Base-by-base conservation (phyloP, 2,113 vertebrate species). In the Labeo catla region DNA sequence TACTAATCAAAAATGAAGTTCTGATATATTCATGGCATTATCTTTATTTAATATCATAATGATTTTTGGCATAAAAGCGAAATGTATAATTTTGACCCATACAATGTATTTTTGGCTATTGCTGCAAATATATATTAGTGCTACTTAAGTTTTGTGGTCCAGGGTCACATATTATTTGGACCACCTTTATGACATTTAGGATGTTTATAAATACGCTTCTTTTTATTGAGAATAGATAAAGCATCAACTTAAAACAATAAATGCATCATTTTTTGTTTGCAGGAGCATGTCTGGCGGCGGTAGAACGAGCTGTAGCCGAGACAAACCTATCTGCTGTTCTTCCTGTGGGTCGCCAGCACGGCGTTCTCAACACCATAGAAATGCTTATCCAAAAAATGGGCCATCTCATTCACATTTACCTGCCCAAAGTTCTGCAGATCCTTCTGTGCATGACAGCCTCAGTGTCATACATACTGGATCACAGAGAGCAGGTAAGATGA, bases 351-450 rank as follows among this genome's bases (percentile, higher is more conserved):
- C 97, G 97, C 4, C 97, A 97, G 91, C 98, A 99, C 4, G 95
- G 96, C 77, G 92, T 99, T 86, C 93, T 98, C 81, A 99, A 97
- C 8, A 93, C 96, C 89, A 93, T 99, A 3, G 96, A 96, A 7
- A 89, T 96, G 45, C 96, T 98, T 43, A 87, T 99, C 76, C 96
- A 97, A 89, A 97, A 98, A 79, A 95, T 99, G 88, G 97, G 97
- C 59, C 97, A 98, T 84, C 94, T 98, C 72, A 95, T 99, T 91
- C 91, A 93, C 73, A 77, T 85, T 0, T 95, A 98, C 90, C 92
- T 99, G 89, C 95, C 98, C 43, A 96, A 97, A 90, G 94, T 99
- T 87, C 93, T 99, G 36, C 98, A 98, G 95, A 97, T 99, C 47
- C 84, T 99, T 79, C 95, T 98, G 80, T 98, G 98, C 78, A 92